Evolutionary conservation across 1,140 invertebrate genomes (phyloP).

Genomic region (Bombus pyrosoma): DNA sequence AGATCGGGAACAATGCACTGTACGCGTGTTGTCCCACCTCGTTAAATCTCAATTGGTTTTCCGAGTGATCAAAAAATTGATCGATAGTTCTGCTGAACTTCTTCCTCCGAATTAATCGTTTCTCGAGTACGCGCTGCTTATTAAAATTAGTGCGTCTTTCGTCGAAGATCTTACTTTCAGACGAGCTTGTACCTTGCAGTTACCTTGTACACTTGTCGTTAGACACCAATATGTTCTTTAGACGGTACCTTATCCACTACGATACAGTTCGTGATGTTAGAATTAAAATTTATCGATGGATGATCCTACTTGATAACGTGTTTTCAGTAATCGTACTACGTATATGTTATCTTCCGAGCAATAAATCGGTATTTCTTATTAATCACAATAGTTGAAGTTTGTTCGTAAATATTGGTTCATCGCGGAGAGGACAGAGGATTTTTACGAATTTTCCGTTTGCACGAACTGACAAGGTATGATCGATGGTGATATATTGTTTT

Average conservation of each 20-base stretch:
- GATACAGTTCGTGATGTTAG: too few relatives aligned
- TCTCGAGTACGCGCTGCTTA: background rate
- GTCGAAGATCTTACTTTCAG: background rate
- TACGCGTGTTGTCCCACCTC: background rate
- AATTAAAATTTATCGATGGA: background rate
- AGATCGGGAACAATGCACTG: slow-evolving; percentile 31
- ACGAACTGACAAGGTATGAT: slow-evolving; percentile 47
- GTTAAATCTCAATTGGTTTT: slow-evolving; percentile 8
- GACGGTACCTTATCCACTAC: background rate
- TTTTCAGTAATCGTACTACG: background rate
- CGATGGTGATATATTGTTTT: slow-evolving; percentile 58
- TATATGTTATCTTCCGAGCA: too few relatives aligned
- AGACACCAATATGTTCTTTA: too few relatives aligned
- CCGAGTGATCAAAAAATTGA: background rate
- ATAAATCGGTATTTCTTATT: background rate
- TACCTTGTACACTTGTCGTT: too few relatives aligned
- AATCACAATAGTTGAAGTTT: background rate
- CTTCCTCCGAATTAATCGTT: background rate
- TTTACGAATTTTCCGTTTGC: slow-evolving; percentile 33
- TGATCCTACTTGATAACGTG: too few relatives aligned
- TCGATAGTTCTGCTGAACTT: too few relatives aligned
- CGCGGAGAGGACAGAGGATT: background rate
- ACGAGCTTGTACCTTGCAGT: too few relatives aligned
- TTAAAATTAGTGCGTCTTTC: background rate
- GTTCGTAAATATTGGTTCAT: slow-evolving; percentile 13